Percentiles rank a stretch among this genome's conserved stretches.
Conservation (phyloP, 2,797 vertebrate species). For the Pelobates cultripes region DNA sequence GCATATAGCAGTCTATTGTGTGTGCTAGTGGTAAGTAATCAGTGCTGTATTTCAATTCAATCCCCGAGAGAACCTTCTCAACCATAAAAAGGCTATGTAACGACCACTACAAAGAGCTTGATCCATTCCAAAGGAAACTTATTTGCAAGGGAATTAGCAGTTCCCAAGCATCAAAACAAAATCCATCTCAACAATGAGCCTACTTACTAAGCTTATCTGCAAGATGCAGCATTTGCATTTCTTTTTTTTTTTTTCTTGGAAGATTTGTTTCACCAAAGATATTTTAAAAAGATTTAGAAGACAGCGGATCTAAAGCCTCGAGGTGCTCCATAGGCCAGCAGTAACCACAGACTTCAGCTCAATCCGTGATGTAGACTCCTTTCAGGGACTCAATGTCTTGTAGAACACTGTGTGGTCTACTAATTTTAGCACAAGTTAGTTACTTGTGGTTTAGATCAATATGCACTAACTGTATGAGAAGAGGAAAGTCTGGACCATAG, state of each 20-base stretch:
- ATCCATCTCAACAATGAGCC: conserved; percentile 13
- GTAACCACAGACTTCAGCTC: too few relatives aligned
- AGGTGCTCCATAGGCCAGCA: too few relatives aligned
- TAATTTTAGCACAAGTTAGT: too few relatives aligned
- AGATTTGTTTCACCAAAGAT: conserved; percentile 53
- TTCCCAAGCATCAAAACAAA: conserved; percentile 50
- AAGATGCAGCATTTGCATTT: conserved; percentile 34
- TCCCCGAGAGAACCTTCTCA: not conserved
- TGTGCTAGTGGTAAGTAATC: not conserved
- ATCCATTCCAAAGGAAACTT: conserved; percentile 20
- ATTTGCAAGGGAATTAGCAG: conserved; percentile 42
- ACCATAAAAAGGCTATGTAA: not conserved
- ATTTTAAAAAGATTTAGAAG: conserved; percentile 27
- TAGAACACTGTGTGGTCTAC: too few relatives aligned
- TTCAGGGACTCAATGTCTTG: too few relatives aligned
- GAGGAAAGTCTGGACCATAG: too few relatives aligned
- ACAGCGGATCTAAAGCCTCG: not conserved
- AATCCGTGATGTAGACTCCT: too few relatives aligned
- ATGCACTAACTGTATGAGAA: too few relatives aligned
- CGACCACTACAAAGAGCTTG: conserved; percentile 17
- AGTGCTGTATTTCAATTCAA: not conserved
- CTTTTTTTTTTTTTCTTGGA: conserved; percentile 14
- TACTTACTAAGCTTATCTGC: conserved; percentile 21
- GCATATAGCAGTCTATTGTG: not conserved
- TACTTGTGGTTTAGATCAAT: too few relatives aligned